These are phyloP conservation scores for Drosophila saltans DNA, from an alignment of 1,140 invertebrate genomes.

Conservation along the genomic window DNA sequence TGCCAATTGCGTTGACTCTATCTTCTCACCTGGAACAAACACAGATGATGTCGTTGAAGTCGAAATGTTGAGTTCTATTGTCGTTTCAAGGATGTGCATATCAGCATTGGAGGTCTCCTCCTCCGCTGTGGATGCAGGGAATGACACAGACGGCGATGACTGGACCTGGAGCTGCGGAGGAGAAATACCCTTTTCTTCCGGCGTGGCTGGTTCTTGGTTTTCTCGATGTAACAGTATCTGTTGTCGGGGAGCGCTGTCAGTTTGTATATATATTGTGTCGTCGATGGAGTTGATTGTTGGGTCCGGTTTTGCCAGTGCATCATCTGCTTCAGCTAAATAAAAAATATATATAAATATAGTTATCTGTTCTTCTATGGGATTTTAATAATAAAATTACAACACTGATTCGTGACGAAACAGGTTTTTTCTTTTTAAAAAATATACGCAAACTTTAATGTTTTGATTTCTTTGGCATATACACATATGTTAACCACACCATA, in stretches of 20 bases:
- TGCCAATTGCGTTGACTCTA: background rate
- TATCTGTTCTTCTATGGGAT: background rate
- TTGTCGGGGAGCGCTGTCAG: constrained; percentile 23
- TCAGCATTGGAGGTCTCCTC: background rate
- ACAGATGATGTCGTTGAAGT: background rate
- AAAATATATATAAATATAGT: background rate
- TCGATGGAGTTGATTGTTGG: constrained; percentile 7
- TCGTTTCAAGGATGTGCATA: constrained; percentile 8
- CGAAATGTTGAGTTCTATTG: background rate
- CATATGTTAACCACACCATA: too few relatives aligned
- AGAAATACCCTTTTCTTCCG: constrained; percentile 15
- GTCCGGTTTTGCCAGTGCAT: constrained; percentile 35
- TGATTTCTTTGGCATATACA: too few relatives aligned
- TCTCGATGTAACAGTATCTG: background rate
- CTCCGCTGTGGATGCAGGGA: background rate
- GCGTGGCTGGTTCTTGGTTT: background rate
- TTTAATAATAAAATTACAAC: too few relatives aligned
- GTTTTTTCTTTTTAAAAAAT: too few relatives aligned
- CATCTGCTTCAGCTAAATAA: constrained; percentile 45
- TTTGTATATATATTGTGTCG: constrained; percentile 25
- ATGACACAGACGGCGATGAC: background rate
- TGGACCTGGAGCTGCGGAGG: background rate
- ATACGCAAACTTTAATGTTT: too few relatives aligned
- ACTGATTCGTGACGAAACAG: too few relatives aligned
- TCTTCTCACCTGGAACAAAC: background rate